Evolutionary conservation across 2,113 vertebrate species (phyloP).

Genomic region (Myanophis thanlyinensis): DNA sequence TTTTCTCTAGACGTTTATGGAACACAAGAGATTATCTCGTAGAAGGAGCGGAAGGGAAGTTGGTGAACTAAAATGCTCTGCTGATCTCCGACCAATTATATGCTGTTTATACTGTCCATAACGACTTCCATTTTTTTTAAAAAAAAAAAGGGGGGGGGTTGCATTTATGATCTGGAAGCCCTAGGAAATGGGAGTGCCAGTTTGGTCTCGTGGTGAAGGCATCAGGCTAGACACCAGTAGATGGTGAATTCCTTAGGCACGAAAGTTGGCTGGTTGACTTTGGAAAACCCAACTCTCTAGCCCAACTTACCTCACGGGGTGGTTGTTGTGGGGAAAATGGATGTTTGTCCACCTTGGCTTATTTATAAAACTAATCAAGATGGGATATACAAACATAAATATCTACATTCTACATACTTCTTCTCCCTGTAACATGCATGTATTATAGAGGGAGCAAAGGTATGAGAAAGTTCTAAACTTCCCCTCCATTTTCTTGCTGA

Average conservation of each 20-base stretch:
- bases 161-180: not conserved
- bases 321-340: not conserved
- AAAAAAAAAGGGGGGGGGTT: not conserved
- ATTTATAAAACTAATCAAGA: not conserved
- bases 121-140: not conserved
- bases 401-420: not conserved
- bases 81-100: not conserved
- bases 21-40: not conserved
- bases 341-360: not conserved
- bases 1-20: not conserved
- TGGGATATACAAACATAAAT: not conserved
- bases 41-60: not conserved
- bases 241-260: not conserved
- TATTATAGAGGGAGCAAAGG: not conserved
- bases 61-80: not conserved
- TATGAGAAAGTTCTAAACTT: not conserved
- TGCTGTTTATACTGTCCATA: not conserved
- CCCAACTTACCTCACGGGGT: not conserved
- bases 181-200: not conserved
- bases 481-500: not conserved
- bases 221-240: not conserved
- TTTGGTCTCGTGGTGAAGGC: not conserved
- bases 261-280: not conserved
- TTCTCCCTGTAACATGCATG: not conserved
- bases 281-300: not conserved